Percentiles rank a stretch among this genome's conserved stretches.
phyloP scores from a whole-genome alignment of 2,888 invertebrate species.

The Drosophila differens region DNA sequence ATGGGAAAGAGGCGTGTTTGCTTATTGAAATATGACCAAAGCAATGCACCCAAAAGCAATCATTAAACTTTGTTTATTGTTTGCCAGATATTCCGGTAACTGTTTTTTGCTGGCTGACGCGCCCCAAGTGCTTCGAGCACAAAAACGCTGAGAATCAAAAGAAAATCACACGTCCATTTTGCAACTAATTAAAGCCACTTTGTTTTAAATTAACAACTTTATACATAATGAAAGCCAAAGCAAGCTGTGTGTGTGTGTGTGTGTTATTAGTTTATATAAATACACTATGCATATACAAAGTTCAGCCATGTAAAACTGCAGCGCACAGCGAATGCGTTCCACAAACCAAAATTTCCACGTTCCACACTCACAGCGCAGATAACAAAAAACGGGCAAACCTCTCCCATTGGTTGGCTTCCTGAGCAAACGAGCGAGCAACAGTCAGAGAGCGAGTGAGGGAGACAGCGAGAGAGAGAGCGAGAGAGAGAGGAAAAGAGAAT shows the following conservation, averaged over 20 bases:
- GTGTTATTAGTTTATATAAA: conserved; percentile 5
- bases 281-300: conserved; percentile 2
- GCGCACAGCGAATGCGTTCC: conserved; percentile 58
- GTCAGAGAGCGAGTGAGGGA: conserved; percentile 2
- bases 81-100: conserved; percentile 38
- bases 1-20: conserved; percentile 54
- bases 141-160: background rate
- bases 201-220: conserved; percentile 54
- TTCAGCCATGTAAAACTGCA: conserved; percentile 18
- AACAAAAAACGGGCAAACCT: conserved; percentile 38
- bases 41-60: conserved; percentile 49
- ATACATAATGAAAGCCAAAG: conserved; percentile 34
- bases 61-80: conserved; percentile 60
- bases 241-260: conserved; percentile 1
- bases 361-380: conserved; percentile 73
- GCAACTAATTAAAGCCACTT: conserved; percentile 62
- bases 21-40: conserved; percentile 72
- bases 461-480: background rate
- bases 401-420: conserved; percentile 60
- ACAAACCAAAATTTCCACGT: conserved; percentile 70
- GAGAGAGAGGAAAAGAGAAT: conserved; percentile 1
- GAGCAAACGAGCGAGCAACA: background rate
- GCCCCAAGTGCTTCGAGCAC: conserved; percentile 36
- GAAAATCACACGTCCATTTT: conserved; percentile 37
- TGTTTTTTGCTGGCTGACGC: conserved; percentile 22